phyloP scores from a whole-genome alignment of 2,888 invertebrate genomes.

The Andrena minutula region DNA sequence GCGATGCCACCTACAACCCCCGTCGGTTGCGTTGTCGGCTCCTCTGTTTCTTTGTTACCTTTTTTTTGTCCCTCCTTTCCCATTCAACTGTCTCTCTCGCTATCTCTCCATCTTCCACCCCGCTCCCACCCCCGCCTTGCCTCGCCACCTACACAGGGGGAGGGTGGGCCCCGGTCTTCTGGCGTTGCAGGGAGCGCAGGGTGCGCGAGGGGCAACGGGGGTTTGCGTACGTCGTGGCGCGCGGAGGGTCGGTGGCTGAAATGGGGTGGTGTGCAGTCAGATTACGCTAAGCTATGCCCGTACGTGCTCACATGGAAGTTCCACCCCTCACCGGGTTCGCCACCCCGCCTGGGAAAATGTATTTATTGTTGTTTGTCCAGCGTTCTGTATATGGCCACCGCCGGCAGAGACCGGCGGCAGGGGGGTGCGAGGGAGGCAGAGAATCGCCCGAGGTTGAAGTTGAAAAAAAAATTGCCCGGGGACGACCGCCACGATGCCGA shows the following conservation, averaged over 20 bases:
- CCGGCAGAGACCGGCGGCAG: slow-evolving; percentile 42
- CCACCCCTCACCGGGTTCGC: slow-evolving; percentile 74
- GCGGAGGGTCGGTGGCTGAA: slow-evolving; percentile 74
- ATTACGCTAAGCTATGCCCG: slow-evolving; percentile 85
- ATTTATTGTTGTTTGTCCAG: slow-evolving; percentile 85
- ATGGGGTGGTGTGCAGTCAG: slow-evolving; percentile 84
- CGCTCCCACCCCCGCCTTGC: neutral
- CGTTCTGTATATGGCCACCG: slow-evolving; percentile 77
- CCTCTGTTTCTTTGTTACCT: slow-evolving; percentile 51
- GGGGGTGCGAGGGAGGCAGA: slow-evolving; percentile 31
- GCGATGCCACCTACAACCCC: slow-evolving; percentile 72
- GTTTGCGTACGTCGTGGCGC: slow-evolving; percentile 69
- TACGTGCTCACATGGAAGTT: slow-evolving; percentile 84
- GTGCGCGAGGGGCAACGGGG: slow-evolving; percentile 59
- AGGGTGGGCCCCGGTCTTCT: slow-evolving; percentile 68
- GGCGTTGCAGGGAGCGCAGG: slow-evolving; percentile 32
- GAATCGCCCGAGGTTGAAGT: slow-evolving; percentile 71
- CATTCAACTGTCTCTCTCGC: slow-evolving; percentile 37
- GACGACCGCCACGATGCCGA: slow-evolving; percentile 76
- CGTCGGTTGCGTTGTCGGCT: slow-evolving; percentile 50
- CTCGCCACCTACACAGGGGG: slow-evolving; percentile 45
- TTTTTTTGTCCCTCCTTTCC: slow-evolving; percentile 7
- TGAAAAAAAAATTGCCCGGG: slow-evolving; percentile 79
- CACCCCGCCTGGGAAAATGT: slow-evolving; percentile 82
- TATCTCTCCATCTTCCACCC: slow-evolving; percentile 44